Base-by-base conservation (phyloP, 2,888 invertebrate species). In the Lithophane semibrunnea region DNA sequence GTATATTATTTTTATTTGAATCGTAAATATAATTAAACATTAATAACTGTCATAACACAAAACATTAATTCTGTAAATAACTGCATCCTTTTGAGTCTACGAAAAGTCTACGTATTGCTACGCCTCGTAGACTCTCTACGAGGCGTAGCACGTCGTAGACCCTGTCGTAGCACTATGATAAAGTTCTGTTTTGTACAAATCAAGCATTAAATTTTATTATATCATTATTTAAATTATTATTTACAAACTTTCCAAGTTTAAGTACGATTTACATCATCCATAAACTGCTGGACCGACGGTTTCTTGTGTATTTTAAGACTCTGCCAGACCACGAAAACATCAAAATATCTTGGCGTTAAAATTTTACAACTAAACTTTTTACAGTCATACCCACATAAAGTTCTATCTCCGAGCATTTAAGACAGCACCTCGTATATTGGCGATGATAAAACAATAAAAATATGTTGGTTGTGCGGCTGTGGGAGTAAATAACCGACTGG, bases 391-490 rank as follows among this genome's bases (percentile, higher is more conserved):
- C 77, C 64, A 72, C 68, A 74, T 77, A 80, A 84, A 84, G 72
- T 72, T 75, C n/a, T 73, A 83, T 83, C 73, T 82, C 37, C 24
- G 21, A 66, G 29, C 83, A 74, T 75, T 84, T 67, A 77, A 75
- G 82, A 75, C 69, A 70, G 70, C 83, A 75, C 75, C 44, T 82
- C 82, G 73, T 81, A 75, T 67, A 75, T 68, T 58, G 67, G 67
- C 79, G 64, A 80, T 84, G 79, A 84, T 80, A 82, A 75, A 84
- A 84, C 82, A 86, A 84, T 84, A 86, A 86, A 86, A 86, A 86
- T 86, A 84, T 79, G 84, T 77, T 61, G 73, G 69, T 67, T 54
- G 71, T 74, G 61, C 54, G 37, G 63, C 47, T 64, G 75, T 42
- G 58, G 58, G n/a, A 78, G 87, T 86, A 86, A 83, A 83, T 77